Evolutionary conservation across 2,113 vertebrate species (phyloP).

Genomic region (Plestiodon gilberti): DNA sequence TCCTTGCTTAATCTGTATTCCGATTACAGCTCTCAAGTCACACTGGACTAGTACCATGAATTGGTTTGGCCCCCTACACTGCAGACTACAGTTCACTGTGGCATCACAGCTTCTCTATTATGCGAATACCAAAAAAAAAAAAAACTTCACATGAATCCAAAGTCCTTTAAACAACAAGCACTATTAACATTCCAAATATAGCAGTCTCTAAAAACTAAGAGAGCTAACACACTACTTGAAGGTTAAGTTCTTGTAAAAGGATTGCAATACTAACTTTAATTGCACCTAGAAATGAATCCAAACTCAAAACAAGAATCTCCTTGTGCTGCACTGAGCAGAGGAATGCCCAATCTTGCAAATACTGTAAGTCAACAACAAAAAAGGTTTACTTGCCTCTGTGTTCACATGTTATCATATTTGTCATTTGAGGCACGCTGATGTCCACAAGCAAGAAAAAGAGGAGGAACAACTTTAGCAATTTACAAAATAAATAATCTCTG

Average conservation of each 20-base stretch:
- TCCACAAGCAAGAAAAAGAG: no score
- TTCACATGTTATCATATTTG: not conserved
- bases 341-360: not conserved
- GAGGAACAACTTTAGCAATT: not conserved
- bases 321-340: no score
- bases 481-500: not conserved
- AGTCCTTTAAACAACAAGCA: no score
- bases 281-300: not conserved
- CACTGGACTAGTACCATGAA: not conserved
- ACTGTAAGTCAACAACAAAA: not conserved
- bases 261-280: not conserved
- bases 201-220: no score
- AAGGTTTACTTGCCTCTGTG: not conserved
- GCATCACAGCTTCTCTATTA: not conserved
- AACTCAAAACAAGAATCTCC: no score
- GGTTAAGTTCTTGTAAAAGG: no score
- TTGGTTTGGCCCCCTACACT: not conserved
- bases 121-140: not conserved
- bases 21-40: not conserved
- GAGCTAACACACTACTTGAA: no score
- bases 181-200: no score
- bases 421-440: not conserved
- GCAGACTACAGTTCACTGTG: not conserved
- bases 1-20: not conserved
- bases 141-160: no score